Conservation (phyloP, 2,113 vertebrate genomes). For the Coryphaenoides rupestris region DNA sequence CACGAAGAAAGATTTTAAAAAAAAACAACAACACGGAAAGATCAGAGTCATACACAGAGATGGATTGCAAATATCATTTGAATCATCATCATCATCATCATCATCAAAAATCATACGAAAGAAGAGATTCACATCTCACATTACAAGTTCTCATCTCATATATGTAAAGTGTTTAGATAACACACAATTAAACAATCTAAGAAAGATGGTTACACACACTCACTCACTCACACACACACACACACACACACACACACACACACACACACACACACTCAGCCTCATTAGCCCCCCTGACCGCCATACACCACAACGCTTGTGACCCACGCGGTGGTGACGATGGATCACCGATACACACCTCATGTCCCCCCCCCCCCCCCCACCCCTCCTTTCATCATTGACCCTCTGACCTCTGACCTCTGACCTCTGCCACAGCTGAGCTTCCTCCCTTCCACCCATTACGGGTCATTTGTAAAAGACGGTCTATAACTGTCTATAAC, state of each 20-base stretch:
- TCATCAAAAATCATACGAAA: no score
- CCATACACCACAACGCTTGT: constrained; percentile 53
- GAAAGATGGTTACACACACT: constrained; percentile 4
- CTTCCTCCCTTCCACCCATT: constrained; percentile 51
- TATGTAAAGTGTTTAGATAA: not conserved
- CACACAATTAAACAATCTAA: no score
- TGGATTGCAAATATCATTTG: no score
- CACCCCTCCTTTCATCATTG: constrained; percentile 38
- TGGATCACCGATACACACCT: constrained; percentile 53
- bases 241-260: not conserved
- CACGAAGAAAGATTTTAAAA: no score
- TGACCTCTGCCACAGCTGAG: constrained; percentile 51
- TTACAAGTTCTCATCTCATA: not conserved
- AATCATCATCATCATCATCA: no score
- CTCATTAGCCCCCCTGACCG: constrained; percentile 41
- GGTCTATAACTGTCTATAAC: constrained; percentile 1
- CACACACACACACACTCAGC: not conserved
- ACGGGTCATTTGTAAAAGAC: constrained; percentile 49
- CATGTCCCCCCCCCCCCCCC: constrained; percentile 28
- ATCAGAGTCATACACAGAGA: no score
- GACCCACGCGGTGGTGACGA: constrained; percentile 37
- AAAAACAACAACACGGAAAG: no score
- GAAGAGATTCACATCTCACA: no score
- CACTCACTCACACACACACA: constrained; percentile 4
- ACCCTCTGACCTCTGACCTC: constrained; percentile 53